Evolutionary conservation across 2,888 invertebrate species (phyloP), one percentile per base, ranked within the genome.

Genomic region (Pteria penguin): DNA sequence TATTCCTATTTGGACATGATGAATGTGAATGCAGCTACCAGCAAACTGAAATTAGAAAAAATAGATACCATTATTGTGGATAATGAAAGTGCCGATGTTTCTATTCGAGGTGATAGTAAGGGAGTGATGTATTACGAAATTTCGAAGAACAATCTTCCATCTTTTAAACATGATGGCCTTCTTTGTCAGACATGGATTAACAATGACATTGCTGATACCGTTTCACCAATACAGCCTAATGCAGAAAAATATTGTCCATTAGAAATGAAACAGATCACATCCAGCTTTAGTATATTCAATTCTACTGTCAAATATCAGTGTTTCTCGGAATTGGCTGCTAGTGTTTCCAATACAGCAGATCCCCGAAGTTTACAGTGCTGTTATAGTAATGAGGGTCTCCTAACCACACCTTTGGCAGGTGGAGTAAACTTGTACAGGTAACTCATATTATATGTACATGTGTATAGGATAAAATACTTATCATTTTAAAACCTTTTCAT

Each of bases 401-500:
- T 72, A 5, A 55, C 31, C 18, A 61, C 54, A 22, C 24, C 31
- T 2, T n/a, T 32, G 3, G 72, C 74, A 3, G 62, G 77, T 66
- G 83, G 83, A 0, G 65, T 61, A 4, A 83, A 81, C 60, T 72
- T 77, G 14, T 81, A 80, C 71, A 79, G 74, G 79, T 79, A 66
- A 31, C 55, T 31, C 22, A 22, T 27, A 33, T 4, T 54, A 11
- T 22, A 24, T 57, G n/a, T 27, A 22, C 14, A 70, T 26, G 27
- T n/a, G 18, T 29, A 18, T 54, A 18, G 45, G 33, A 4, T 57
- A 18, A 57, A 18, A 24, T 57, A 22, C 58, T 18, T 45, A 45
- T 45, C 8, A n/a, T n/a, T n/a, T n/a, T n/a, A n/a, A n/a, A n/a
- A n/a, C n/a, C n/a, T n/a, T n/a, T n/a, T n/a, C n/a, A n/a, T n/a